Evolutionary conservation across 2,888 invertebrate genomes (phyloP).

Genomic region (Nineta flava): DNA sequence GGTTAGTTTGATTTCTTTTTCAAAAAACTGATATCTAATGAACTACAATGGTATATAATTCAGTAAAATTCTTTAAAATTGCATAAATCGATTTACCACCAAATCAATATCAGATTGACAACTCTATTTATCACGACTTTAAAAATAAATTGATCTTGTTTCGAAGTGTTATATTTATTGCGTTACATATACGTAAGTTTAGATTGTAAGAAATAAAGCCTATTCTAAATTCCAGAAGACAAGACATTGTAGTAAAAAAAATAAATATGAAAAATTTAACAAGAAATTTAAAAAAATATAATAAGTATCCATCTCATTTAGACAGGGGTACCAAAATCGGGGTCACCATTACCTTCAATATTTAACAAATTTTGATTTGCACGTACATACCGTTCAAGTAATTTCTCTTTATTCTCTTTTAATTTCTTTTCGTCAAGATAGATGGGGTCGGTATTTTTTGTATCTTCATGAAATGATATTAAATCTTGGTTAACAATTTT

Average conservation of each 20-base stretch:
- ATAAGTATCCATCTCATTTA: conserved; percentile 21
- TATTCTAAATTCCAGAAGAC: too few relatives aligned
- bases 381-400: conserved; percentile 27
- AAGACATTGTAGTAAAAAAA: neutral
- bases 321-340: conserved; percentile 52
- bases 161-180: too few relatives aligned
- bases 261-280: neutral
- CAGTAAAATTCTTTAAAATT: too few relatives aligned
- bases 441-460: neutral
- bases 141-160: too few relatives aligned
- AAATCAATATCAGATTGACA: too few relatives aligned
- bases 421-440: conserved; percentile 21
- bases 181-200: too few relatives aligned
- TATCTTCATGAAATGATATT: conserved; percentile 1
- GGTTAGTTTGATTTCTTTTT: too few relatives aligned
- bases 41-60: too few relatives aligned
- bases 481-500: conserved; percentile 2
- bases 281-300: neutral
- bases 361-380: conserved; percentile 23
- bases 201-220: too few relatives aligned
- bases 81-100: too few relatives aligned
- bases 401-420: conserved; percentile 20
- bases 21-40: too few relatives aligned
- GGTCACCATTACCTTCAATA: conserved; percentile 43
- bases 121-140: too few relatives aligned